A percentile compares a stretch with the other conserved stretches of the same genome.
Conservation (phyloP, 2,113 vertebrate species). For the Tretioscincus oriximinensis region DNA sequence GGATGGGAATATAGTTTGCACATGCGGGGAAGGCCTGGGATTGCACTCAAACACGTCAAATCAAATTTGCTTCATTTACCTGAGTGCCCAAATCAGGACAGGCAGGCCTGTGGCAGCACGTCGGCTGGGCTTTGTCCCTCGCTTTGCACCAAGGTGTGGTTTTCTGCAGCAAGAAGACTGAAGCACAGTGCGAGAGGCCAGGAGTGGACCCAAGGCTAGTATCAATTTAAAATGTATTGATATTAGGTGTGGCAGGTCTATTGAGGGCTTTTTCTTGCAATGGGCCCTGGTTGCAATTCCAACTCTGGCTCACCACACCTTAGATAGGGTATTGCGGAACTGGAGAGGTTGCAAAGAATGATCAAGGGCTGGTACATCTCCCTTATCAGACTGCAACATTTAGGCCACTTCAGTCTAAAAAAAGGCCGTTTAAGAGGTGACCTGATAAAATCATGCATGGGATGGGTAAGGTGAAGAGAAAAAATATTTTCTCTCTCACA, state of each 20-base stretch:
- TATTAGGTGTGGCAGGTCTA: too few species aligned
- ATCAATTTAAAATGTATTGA: not conserved
- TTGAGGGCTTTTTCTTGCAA: not conserved
- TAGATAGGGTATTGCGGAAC: too few species aligned
- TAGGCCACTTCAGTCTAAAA: not conserved
- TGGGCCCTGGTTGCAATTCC: too few species aligned
- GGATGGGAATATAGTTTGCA: not conserved
- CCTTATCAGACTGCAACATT: not conserved
- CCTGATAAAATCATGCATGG: too few species aligned
- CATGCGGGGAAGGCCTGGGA: not conserved
- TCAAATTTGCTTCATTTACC: not conserved
- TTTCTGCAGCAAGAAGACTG: not conserved
- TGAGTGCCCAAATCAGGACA: not conserved
- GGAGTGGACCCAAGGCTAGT: too few species aligned
- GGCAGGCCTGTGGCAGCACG: slow-evolving; percentile 6
- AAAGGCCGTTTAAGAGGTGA: not conserved
- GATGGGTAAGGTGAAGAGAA: not conserved
- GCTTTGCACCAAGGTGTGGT: not conserved
- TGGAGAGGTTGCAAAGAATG: too few species aligned
- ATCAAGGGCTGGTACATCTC: too few species aligned
- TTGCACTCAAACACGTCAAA: not conserved
- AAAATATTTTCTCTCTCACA: too few species aligned
- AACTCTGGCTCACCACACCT: too few species aligned
- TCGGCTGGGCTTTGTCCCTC: accelerated
- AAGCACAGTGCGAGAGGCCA: not conserved